Base-by-base conservation (phyloP, 2,797 vertebrate species). In the Oreortyx pictus region DNA sequence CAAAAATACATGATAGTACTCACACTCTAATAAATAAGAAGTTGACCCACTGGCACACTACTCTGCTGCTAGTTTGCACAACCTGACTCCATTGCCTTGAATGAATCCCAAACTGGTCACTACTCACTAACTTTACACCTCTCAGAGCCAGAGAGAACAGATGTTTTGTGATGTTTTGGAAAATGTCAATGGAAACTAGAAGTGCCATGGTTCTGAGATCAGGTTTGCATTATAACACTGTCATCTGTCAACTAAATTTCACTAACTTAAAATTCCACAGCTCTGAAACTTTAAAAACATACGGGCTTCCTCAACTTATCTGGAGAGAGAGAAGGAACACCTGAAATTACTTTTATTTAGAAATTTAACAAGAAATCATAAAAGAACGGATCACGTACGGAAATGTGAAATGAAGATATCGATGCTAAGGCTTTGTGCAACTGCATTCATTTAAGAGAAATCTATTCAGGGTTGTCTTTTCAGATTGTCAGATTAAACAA, bases 401-500 rank as follows among this genome's bases (percentile, higher is more conserved):
- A 97, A 97, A 97, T 84, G 92, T 83, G 95, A 97, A 97, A 97
- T 92, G 94, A 97, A 97, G 96, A 96, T 96, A 97, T 95, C 44
- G 49, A 96, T 96, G 94, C 88, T 96, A 92, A 87, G 93, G 94
- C 95, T 97, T 97, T 98, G 93, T 97, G 90, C 91, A 96, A 93
- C 89, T 14, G 71, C 92, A 96, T 93, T 97, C 95, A 97, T 97
- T 97, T 97, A 96, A 90, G 93, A 92, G 89, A 96, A 96, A 95
- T 95, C 97, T 97, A 97, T 98, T 98, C 97, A 97, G 92, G 96
- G 97, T 96, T 97, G 97, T 97, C 97, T 98, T 97, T 98, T 98
- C 97, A 98, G 97, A 97, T 94, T 80, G 96, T 97, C 95, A 97
- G 94, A 97, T 98, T 98, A 98, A 98, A 98, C 97, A 98, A 97